Percentiles rank a stretch among this genome's conserved stretches.
phyloP scores from a whole-genome alignment of 1,140 invertebrate genomes.

The Drosophila neocordata region DNA sequence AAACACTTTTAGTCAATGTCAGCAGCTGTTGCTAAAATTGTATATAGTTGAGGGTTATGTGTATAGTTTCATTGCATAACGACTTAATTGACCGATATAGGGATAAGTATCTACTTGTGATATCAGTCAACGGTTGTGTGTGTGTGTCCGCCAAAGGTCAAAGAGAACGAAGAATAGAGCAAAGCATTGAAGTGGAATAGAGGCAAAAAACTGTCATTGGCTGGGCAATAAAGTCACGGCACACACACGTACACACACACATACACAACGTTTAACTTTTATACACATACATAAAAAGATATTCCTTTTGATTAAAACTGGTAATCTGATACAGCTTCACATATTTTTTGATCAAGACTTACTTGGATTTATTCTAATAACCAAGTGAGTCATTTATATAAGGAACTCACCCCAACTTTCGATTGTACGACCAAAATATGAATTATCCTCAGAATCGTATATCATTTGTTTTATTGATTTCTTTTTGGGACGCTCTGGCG shows the following conservation, averaged over 20 bases:
- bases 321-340: constrained; percentile 47
- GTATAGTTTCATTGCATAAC: constrained; percentile 71
- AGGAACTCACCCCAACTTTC: constrained; percentile 89
- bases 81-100: constrained; percentile 74
- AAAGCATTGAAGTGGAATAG: constrained; percentile 25
- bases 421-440: constrained; percentile 87
- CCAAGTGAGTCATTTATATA: neutral
- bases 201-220: constrained; percentile 34
- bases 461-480: constrained; percentile 86
- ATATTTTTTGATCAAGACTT: constrained; percentile 45
- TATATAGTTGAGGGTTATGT: constrained; percentile 14
- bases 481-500: constrained; percentile 84
- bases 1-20: constrained; percentile 12
- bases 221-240: constrained; percentile 51
- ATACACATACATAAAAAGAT: constrained; percentile 33
- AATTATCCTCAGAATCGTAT: constrained; percentile 87
- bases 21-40: neutral
- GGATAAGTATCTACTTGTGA: constrained; percentile 32
- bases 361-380: neutral
- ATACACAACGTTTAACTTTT: neutral
- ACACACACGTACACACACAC: neutral
- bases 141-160: constrained; percentile 45
- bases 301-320: constrained; percentile 43
- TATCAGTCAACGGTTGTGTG: constrained; percentile 7
- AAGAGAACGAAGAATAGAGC: constrained; percentile 44